Evolutionary conservation across 2,888 invertebrate species (phyloP).

Genomic region (Caenorhabditis macrosperma): DNA sequence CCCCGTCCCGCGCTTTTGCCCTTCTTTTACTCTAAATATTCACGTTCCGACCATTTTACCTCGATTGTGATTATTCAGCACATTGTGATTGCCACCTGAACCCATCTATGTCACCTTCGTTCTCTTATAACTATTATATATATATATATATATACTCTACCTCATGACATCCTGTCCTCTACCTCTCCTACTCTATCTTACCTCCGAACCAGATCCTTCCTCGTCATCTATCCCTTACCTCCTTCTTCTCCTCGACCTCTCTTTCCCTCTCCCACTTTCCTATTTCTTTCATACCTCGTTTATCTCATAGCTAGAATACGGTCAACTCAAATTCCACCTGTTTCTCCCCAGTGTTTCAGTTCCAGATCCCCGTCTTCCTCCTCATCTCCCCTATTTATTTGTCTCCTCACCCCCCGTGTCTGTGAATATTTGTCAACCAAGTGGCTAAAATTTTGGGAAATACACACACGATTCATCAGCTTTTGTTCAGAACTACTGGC

Average conservation of each 20-base stretch:
- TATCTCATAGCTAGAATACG: constrained; percentile 41
- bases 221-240: neutral
- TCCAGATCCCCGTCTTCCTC: constrained; percentile 14
- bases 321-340: neutral
- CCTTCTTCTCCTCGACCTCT: constrained; percentile 6
- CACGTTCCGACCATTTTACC: constrained; percentile 38
- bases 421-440: constrained; percentile 43
- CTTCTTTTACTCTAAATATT: constrained; percentile 4
- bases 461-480: neutral
- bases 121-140: neutral
- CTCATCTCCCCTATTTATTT: constrained; percentile 22
- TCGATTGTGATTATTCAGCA: constrained; percentile 58
- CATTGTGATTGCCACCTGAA: constrained; percentile 39
- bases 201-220: constrained; percentile 1
- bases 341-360: constrained; percentile 41
- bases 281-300: constrained; percentile 30
- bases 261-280: constrained; percentile 5
- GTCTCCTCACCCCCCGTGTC: constrained; percentile 50
- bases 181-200: neutral
- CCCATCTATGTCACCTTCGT: constrained; percentile 22
- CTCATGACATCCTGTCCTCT: constrained; percentile 1
- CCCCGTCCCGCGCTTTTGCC: constrained; percentile 38
- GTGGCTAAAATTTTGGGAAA: neutral
- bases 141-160: neutral
- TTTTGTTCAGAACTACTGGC: constrained; percentile 37